phyloP scores from a whole-genome alignment of 2,888 invertebrate genomes.

The Oxyscelio sp. region DNA sequence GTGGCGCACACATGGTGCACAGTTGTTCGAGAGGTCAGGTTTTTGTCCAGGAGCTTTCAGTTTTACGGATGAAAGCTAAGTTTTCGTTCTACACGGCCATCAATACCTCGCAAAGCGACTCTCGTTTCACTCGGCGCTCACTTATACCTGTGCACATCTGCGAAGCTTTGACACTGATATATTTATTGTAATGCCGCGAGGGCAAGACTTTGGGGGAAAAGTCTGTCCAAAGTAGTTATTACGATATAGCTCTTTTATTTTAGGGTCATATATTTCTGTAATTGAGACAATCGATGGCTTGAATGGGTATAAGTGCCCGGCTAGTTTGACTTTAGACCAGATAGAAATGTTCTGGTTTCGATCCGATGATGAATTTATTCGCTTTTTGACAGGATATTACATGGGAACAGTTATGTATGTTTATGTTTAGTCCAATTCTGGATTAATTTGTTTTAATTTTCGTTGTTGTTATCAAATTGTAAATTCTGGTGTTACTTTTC shows the following conservation, averaged over 20 bases:
- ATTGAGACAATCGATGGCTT: constrained; percentile 7
- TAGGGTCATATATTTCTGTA: not conserved
- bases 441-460: no score
- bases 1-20: constrained; percentile 88
- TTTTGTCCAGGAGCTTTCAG: constrained; percentile 86
- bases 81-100: constrained; percentile 73
- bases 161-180: constrained; percentile 57
- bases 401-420: no score
- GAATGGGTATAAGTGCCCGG: no score
- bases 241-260: not conserved
- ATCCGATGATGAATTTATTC: no score
- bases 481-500: no score
- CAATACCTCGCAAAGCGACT: constrained; percentile 63
- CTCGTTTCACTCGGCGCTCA: no score
- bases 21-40: constrained; percentile 88
- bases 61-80: constrained; percentile 84
- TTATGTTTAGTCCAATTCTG: no score
- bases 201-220: not conserved
- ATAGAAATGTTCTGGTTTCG: no score
- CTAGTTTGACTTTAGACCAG: no score
- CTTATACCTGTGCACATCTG: constrained; percentile 71
- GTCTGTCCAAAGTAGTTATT: constrained; percentile 11
- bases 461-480: no score
- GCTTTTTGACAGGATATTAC: no score
- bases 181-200: constrained; percentile 34